Conservation (phyloP, 2,888 invertebrate species). For the Andrena dorsata region DNA sequence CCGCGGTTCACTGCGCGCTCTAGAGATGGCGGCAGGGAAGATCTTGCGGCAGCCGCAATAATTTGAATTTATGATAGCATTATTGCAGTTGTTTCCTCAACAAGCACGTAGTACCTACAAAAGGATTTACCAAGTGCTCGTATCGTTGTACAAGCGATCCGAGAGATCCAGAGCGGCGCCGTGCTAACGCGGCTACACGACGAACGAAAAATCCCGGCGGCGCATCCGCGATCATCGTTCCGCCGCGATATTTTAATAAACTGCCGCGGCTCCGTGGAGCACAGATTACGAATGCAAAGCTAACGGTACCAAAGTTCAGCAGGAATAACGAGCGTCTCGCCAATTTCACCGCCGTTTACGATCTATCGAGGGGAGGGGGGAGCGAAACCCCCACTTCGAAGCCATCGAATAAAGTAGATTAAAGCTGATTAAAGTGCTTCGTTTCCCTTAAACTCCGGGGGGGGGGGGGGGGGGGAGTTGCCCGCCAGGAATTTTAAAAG, state of each 20-base stretch:
- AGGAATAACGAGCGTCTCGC: background rate
- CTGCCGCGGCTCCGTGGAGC: constrained; percentile 2
- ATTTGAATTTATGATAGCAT: constrained; percentile 63
- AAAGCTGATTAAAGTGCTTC: background rate
- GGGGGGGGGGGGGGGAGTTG: background rate
- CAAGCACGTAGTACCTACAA: constrained; percentile 44
- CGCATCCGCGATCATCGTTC: constrained; percentile 37
- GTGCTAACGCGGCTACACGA: background rate
- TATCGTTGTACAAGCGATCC: constrained; percentile 41
- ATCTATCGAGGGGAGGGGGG: too few species aligned
- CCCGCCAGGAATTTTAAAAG: constrained; percentile 22
- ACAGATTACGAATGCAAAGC: constrained; percentile 21
- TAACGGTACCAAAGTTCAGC: background rate
- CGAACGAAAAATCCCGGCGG: constrained; percentile 31
- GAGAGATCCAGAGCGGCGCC: background rate
- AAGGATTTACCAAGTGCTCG: constrained; percentile 62
- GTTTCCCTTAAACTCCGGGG: constrained; percentile 7
- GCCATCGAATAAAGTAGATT: background rate
- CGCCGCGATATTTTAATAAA: constrained; percentile 39
- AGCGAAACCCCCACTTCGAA: background rate
- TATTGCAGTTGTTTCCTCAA: constrained; percentile 63
- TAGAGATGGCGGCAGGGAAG: constrained; percentile 45
- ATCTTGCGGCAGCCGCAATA: constrained; percentile 54
- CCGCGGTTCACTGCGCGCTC: background rate
- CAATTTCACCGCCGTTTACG: background rate